Evolutionary conservation across 1,140 invertebrate genomes (phyloP), one percentile per base, ranked within the genome.

Genomic region (Rhopalosiphum maidis): DNA sequence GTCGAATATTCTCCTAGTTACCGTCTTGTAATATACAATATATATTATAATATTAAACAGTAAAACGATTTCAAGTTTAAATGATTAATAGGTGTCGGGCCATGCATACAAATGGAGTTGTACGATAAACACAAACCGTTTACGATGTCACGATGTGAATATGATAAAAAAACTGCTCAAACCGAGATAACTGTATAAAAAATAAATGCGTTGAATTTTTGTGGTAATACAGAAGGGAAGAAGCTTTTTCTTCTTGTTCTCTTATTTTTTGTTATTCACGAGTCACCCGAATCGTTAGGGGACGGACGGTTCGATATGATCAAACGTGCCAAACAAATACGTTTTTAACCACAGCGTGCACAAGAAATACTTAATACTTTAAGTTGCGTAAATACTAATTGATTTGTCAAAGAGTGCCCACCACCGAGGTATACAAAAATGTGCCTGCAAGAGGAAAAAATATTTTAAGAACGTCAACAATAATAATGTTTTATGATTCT

Each of bases 11-110:
- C 86, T 48, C 18, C n/a, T 88, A 88, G 86, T 88, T 88, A 51
- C 86, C 86, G 86, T n/a, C n/a, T 35, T 43, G 41, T 87, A 87
- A 48, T 43, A 43, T 30, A 43, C 60, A n/a, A 77, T 77, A 77
- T 41, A 41, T 77, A 77, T 77, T 77, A 77, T 77, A 15, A n/a
- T 77, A 77, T 77, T 77, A 77, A 77, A 77, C 41, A 30, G 85
- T 11, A 46, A 91, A 91, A 91, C 90, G 54, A 48, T 91, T 91
- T 91, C 35, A 46, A 91, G 82, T 91, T 91, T 82, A 91, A 77
- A 91, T 91, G 90, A 91, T 91, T 91, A 91, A 91, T 91, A 82
- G 90, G 21, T n/a, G 30, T 91, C 18, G 43, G 90, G 90, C 5
- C 30, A 22, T 48, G 41, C 55, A 82, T 77, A 82, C 60, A 91